Evolutionary conservation across 2,888 invertebrate genomes (phyloP).

Genomic region (Spisula solida): DNA sequence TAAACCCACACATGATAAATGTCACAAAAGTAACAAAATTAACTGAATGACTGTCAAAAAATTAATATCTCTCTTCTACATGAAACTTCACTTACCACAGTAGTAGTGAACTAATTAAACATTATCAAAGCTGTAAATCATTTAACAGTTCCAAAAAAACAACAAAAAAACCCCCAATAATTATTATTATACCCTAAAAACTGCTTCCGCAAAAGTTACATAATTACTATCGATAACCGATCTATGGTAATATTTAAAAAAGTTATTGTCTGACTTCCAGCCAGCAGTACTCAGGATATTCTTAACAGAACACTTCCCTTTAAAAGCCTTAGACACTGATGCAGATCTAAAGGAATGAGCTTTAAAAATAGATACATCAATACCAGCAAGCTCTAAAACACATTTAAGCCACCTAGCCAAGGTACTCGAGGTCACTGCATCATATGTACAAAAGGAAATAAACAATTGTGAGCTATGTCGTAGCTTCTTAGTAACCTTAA

Average conservation of each 20-base stretch:
- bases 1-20: background rate
- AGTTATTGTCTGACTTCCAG: constrained; percentile 33
- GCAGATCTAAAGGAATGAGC: constrained; percentile 46
- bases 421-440: constrained; percentile 49
- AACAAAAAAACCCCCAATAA: background rate
- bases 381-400: constrained; percentile 33
- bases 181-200: background rate
- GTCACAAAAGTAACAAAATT: background rate
- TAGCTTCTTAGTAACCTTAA: constrained; percentile 41
- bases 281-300: background rate
- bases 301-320: background rate
- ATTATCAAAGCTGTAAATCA: background rate
- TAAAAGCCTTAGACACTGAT: background rate
- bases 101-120: background rate
- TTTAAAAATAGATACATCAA: constrained; percentile 40
- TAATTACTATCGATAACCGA: background rate
- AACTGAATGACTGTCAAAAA: background rate
- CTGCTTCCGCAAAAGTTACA: constrained; percentile 28
- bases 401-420: constrained; percentile 50
- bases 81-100: background rate
- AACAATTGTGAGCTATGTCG: constrained; percentile 15
- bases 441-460: constrained; percentile 55
- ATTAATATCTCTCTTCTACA: no score
- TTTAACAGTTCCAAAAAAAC: background rate
- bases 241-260: constrained; percentile 37